These are phyloP conservation scores for Cydia pomonella DNA, from an alignment of 1,140 invertebrate genomes.

Conservation along the genomic window DNA sequence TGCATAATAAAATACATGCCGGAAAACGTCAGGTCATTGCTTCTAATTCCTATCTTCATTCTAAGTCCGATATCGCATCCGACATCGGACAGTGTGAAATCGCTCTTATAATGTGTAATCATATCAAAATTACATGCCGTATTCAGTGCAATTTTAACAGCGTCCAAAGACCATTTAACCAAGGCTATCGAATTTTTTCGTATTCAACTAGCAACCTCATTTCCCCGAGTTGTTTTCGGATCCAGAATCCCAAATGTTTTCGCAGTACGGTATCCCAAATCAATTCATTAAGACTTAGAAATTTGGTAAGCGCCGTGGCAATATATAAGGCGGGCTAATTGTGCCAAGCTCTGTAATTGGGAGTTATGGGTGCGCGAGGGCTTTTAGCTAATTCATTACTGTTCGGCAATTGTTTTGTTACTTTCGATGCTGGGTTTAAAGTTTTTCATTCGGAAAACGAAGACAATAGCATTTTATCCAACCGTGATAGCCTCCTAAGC, in stretches of 20 bases:
- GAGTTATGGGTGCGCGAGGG: conserved; percentile 55
- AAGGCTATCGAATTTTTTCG: background rate
- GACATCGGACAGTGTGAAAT: too few species aligned
- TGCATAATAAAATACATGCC: too few species aligned
- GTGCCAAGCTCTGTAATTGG: conserved; percentile 58
- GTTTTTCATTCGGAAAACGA: background rate
- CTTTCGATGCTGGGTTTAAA: conserved; percentile 7
- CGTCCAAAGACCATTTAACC: too few species aligned
- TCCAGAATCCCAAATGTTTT: conserved; percentile 15
- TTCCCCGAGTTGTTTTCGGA: background rate
- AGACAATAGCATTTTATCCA: too few species aligned
- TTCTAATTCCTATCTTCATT: too few species aligned
- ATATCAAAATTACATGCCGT: too few species aligned
- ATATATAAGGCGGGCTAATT: conserved; percentile 48
- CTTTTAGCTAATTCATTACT: conserved; percentile 60
- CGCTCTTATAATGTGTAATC: too few species aligned
- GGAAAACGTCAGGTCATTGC: too few species aligned
- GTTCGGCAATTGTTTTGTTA: conserved; percentile 37
- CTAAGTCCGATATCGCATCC: too few species aligned
- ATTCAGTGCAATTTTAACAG: too few species aligned
- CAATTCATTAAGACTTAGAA: conserved; percentile 33
- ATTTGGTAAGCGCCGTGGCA: background rate
- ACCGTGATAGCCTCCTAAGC: too few species aligned
- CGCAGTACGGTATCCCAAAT: conserved; percentile 12
- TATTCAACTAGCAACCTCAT: background rate